Evolutionary conservation across 2,113 vertebrate species (phyloP).

Genomic region (Nibea albiflora): DNA sequence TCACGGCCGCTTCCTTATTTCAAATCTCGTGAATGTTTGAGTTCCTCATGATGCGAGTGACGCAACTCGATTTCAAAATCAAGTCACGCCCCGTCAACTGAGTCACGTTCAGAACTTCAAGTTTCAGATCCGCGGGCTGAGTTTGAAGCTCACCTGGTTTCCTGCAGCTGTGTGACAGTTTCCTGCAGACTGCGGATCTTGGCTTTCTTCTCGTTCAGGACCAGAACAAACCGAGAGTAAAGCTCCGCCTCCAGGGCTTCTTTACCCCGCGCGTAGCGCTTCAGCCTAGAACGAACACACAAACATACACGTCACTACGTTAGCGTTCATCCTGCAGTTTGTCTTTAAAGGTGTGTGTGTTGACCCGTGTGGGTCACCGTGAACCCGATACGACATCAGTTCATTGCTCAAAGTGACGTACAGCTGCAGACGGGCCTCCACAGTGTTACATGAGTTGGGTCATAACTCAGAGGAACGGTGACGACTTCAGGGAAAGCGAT

Average conservation of each 20-base stretch:
- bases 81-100: no score
- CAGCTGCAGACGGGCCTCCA: background rate
- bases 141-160: slow-evolving; percentile 42
- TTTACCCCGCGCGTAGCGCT: slow-evolving; percentile 87
- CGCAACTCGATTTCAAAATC: no score
- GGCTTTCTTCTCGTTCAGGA: slow-evolving; percentile 95
- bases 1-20: no score
- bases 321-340: background rate
- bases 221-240: slow-evolving; percentile 88
- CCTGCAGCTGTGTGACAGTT: slow-evolving; percentile 78
- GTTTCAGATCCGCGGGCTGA: no score
- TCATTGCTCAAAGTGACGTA: background rate
- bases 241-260: slow-evolving; percentile 89
- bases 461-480: slow-evolving; percentile 15
- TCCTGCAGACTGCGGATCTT: slow-evolving; percentile 90
- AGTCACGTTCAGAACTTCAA: no score
- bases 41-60: no score
- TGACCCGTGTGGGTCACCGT: no score
- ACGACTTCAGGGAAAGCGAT: slow-evolving; percentile 16
- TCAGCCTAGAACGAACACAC: slow-evolving; percentile 79
- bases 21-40: no score
- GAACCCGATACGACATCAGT: no score
- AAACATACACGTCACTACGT: background rate
- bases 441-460: background rate
- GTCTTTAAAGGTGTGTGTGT: no score